These are phyloP conservation scores for Nesometra sesokonis DNA, from an alignment of 35 echinoderm and acorn worm genomes.

Conservation along the genomic window DNA sequence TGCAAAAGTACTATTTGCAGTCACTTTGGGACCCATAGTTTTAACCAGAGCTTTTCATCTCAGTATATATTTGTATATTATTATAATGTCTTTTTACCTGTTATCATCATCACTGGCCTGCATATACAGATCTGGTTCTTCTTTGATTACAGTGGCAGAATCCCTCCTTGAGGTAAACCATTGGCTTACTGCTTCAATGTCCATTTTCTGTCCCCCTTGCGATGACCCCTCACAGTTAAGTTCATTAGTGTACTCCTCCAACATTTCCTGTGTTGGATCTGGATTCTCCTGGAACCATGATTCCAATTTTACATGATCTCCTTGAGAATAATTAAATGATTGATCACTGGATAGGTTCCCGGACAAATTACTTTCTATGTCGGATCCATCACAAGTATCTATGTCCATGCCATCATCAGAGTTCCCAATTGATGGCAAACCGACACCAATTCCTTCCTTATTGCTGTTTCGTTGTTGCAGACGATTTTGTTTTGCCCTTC, in stretches of 20 bases:
- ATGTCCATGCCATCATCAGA: not conserved
- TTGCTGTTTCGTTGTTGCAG: not conserved
- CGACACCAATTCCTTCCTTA: not conserved
- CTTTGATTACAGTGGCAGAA: not conserved
- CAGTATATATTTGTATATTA: too few species aligned
- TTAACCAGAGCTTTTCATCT: too few species aligned
- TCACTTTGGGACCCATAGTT: too few species aligned
- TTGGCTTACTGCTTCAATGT: not conserved
- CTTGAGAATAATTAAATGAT: not conserved
- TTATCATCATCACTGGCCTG: not conserved
- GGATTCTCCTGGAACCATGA: constrained; percentile 13
- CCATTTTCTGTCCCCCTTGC: not conserved
- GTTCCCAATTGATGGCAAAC: not conserved
- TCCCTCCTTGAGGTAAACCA: not conserved
- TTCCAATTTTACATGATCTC: not conserved
- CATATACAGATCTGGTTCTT: not conserved
- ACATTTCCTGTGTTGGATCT: not conserved
- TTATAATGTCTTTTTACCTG: not conserved
- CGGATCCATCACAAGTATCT: not conserved
- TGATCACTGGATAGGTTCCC: not conserved
- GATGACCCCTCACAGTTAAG: not conserved
- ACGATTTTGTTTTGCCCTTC: constrained; percentile 64
- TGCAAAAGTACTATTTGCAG: too few species aligned
- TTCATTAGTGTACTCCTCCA: not conserved
- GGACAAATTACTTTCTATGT: constrained; percentile 8